Evolutionary conservation across 2,113 vertebrate genomes (phyloP), one percentile per base, ranked within the genome.

Genomic region (Chloropsis hardwickii): DNA sequence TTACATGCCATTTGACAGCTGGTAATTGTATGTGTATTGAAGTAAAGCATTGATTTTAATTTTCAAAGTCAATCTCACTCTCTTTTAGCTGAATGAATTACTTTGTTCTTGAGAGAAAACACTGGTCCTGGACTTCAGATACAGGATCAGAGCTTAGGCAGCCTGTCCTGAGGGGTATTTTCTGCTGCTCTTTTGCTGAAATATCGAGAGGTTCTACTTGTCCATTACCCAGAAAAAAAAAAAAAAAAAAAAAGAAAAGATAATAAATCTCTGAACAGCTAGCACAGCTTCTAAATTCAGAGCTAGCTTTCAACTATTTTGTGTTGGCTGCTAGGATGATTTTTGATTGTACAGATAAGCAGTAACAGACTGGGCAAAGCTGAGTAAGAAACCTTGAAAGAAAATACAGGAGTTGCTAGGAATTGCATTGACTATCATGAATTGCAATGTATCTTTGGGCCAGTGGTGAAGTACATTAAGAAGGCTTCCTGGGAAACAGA

Each of bases 11-110:
- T 84, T 94, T 19, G 39, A 91, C 76, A 95, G 92, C 86, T 93
- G 88, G 90, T 96, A 96, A 93, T 96, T 94, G 88, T 90, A 92
- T 88, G 69, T 83, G 88, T 93, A 93, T 93, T 96, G 93, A 97
- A 94, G 94, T 90, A 96, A 96, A 88, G 57, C 88, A 96, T 90
- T 96, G 95, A 95, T 97, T 96, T 96, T 94, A 94, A 96, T 95
- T 96, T 95, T 92, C 90, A 86, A 86, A 97, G 94, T 96, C 92
- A 94, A 96, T 56, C 72, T 92, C 85, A 60, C 76, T 92, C 86
- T 86, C 76, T 92, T 93, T 95, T 84, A 96, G 69, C 64, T 65
- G 90, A 94, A 97, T 58, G 80, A 86, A 96, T 95, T 90, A 94
- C 72, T 81, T 92, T 91, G 92, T 95, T 94, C 82, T 86, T 74